Percentiles rank a stretch among this genome's conserved stretches.
These are phyloP conservation scores for Nothoprocta pentlandii DNA, from an alignment of 2,113 vertebrate genomes.

Conservation along the genomic window DNA sequence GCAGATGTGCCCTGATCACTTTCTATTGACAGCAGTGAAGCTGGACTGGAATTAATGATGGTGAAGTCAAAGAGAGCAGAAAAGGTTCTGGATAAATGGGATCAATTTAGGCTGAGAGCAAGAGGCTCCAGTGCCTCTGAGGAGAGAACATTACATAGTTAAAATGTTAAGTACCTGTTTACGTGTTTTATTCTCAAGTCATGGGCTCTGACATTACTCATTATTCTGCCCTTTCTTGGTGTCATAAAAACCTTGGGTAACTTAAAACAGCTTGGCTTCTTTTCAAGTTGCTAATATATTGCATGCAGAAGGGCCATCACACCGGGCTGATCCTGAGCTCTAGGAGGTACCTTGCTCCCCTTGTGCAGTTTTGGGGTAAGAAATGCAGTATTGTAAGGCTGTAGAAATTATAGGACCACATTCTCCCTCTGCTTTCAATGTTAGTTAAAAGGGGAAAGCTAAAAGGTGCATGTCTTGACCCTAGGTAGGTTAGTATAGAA, in stretches of 20 bases:
- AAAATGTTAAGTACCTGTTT: conserved; percentile 12
- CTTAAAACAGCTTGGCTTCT: neutral
- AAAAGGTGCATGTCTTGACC: neutral
- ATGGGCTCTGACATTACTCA: neutral
- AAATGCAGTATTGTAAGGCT: neutral
- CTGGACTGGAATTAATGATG: neutral
- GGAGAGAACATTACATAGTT: neutral
- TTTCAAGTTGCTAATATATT: neutral
- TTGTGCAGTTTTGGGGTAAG: neutral
- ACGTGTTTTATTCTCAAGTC: neutral
- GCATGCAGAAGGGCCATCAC: neutral
- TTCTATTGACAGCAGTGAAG: neutral
- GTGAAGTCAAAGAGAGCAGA: neutral
- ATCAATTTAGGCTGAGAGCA: neutral
- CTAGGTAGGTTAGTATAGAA: neutral
- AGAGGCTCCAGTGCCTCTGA: neutral
- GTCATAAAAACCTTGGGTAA: neutral
- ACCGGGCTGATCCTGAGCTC: neutral
- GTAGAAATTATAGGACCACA: neutral
- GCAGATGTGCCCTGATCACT: neutral
- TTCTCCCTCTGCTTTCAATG: neutral
- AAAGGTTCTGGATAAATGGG: neutral
- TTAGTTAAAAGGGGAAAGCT: neutral
- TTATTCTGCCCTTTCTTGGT: neutral
- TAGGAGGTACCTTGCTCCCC: neutral